Evolutionary conservation across 1,140 invertebrate species (phyloP), one percentile per base, ranked within the genome.

Genomic region (Pemphigus obesinymphae): DNA sequence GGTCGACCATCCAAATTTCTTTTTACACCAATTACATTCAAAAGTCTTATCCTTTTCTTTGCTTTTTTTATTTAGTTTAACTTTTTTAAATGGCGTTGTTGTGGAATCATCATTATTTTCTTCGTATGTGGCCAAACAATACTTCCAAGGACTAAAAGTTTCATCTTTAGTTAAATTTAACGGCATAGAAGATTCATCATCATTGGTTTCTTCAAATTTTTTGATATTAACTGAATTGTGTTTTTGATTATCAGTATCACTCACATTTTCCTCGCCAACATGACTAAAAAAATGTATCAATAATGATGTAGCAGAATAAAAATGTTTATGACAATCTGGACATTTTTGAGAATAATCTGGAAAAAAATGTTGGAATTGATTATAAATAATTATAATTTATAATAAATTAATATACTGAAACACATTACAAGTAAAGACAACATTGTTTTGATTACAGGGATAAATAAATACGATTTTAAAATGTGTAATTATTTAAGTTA

Each of bases 1-100:
- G 20, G 86, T 87, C 7, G 86, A 85, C 86, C 86, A 87, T 29
- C 86, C 86, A 83, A 87, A 87, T 58, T 84, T 82, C 83, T 86
- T 87, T 20, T 40, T 82, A 84, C 86, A 87, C 55, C 85, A 82
- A 40, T 82, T 83, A 83, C 86, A 87, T 31, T 83, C 66, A 81
- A 86, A 87, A 63, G 84, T 86, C 61, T 84, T 85, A 82, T 83
- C 78, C 26, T 58, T 82, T 78, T 83, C 29, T 23, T 50, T 55
- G 58, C n/a, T 68, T 29, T 76, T 82, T 15, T 82, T 61, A 17
- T 31, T 34, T 34, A 10, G 5, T 48, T 50, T 34, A 58, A 55
- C 8, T 80, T 63, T 81, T 26, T 34, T 80, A 8, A 31, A 13
- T 31, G n/a, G 50, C 23, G 45, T 66, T 23, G 76, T 80, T 45